A percentile compares a stretch with the other conserved stretches of the same genome.
These are phyloP conservation scores for Chionis minor DNA, from an alignment of 2,113 vertebrate genomes.

Conservation along the genomic window DNA sequence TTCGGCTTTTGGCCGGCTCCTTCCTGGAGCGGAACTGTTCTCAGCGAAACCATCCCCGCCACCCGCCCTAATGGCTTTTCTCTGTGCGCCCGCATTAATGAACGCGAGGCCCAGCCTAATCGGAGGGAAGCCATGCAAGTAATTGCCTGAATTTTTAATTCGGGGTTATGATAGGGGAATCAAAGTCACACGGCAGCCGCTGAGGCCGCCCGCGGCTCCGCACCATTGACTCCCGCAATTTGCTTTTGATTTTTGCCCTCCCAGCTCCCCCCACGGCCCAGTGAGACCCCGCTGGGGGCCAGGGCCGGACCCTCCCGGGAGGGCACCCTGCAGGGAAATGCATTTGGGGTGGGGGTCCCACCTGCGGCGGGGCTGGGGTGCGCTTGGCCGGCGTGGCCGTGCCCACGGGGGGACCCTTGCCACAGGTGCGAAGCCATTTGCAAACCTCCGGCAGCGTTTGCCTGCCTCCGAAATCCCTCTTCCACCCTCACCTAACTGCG, in stretches of 20 bases:
- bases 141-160: conserved; percentile 96
- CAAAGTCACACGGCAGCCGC: conserved; percentile 82
- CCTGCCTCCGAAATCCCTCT: not conserved
- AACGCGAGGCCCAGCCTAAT: conserved; percentile 84
- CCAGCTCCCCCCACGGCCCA: not conserved
- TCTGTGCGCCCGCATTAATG: conserved; percentile 94
- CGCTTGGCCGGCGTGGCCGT: fast-evolving
- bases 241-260: conserved; percentile 55
- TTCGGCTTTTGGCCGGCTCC: conserved; percentile 66
- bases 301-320: not conserved
- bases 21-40: conserved; percentile 85
- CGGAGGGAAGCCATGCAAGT: conserved; percentile 94
- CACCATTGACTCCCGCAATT: conserved; percentile 78
- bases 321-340: not conserved
- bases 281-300: not conserved
- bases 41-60: conserved; percentile 86
- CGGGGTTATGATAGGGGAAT: conserved; percentile 81
- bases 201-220: conserved; percentile 74
- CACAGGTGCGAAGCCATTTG: not conserved
- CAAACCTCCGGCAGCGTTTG: not conserved
- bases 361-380: not conserved
- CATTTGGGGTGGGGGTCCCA: not conserved
- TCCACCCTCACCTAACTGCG: not conserved
- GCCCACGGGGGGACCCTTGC: not conserved
- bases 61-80: conserved; percentile 84